A percentile compares a stretch with the other conserved stretches of the same genome.
Evolutionary conservation across 2,113 vertebrate species (phyloP).

Genomic region (Ptilorrhoa leucosticta): DNA sequence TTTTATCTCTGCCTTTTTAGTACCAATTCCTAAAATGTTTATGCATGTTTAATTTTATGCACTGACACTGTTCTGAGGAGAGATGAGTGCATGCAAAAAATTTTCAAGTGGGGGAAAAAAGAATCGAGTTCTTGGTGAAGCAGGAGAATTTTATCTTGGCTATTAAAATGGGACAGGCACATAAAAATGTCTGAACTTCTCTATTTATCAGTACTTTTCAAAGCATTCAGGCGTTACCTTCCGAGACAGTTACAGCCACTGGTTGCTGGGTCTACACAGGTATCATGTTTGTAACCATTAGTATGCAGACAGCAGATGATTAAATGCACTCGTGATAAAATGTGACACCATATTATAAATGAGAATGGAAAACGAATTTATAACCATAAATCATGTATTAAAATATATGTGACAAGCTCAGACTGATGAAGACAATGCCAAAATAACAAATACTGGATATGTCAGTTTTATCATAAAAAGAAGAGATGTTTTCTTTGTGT

Average conservation of each 20-base stretch:
- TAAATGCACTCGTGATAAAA: constrained; percentile 86
- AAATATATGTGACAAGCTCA: constrained; percentile 77
- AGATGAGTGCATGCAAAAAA: neutral
- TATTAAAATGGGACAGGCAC: constrained; percentile 38
- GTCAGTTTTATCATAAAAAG: constrained; percentile 23
- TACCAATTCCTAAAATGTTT: neutral
- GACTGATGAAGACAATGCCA: constrained; percentile 69
- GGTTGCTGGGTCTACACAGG: constrained; percentile 77
- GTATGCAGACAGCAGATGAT: constrained; percentile 90
- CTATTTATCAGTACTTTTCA: constrained; percentile 61
- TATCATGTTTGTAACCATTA: constrained; percentile 86
- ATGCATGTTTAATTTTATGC: neutral
- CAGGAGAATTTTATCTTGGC: neutral
- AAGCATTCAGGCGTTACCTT: constrained; percentile 68
- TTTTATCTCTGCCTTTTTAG: neutral
- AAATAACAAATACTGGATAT: constrained; percentile 65
- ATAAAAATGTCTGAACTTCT: constrained; percentile 39
- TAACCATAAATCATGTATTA: constrained; percentile 91
- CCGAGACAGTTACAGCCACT: constrained; percentile 74
- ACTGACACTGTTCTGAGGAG: neutral
- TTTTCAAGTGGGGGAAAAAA: neutral
- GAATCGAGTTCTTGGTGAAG: neutral
- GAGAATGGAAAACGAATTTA: constrained; percentile 82
- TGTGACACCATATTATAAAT: constrained; percentile 89
- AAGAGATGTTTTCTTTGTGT: constrained; percentile 5